Conservation (phyloP, 1,140 invertebrate genomes). For the Tigriopus japonicus region DNA sequence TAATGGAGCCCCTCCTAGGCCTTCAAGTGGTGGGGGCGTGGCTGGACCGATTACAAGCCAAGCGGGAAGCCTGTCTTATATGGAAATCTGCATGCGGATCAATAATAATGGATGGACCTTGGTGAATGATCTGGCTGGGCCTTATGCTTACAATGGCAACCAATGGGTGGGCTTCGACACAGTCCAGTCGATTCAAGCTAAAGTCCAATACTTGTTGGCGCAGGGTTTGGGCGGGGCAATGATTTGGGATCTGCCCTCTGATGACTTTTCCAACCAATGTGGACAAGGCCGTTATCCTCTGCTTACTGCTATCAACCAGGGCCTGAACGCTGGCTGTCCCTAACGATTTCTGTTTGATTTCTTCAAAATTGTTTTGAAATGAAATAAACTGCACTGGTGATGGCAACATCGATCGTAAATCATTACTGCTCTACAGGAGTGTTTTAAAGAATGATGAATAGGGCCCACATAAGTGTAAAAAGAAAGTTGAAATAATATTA, state of each 20-base stretch:
- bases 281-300: background rate
- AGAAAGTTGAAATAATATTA: too few relatives aligned
- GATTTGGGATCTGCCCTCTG: constrained; percentile 91
- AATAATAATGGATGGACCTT: constrained; percentile 44
- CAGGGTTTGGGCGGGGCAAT: constrained; percentile 67
- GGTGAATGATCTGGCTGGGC: constrained; percentile 59
- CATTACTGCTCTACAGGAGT: too few relatives aligned
- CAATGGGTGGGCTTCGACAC: constrained; percentile 95
- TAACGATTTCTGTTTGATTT: too few relatives aligned
- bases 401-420: too few relatives aligned
- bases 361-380: too few relatives aligned
- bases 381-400: too few relatives aligned
- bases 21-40: constrained; percentile 66
- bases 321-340: too few relatives aligned
- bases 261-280: constrained; percentile 45
- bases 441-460: too few relatives aligned
- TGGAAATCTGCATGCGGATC: constrained; percentile 42
- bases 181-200: constrained; percentile 46
- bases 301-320: background rate
- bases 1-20: constrained; percentile 49
- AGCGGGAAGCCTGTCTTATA: constrained; percentile 78
- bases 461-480: too few relatives aligned
- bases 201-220: constrained; percentile 65
- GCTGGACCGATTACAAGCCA: constrained; percentile 69
- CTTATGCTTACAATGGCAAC: constrained; percentile 61